Conservation (phyloP, 2,888 invertebrate genomes). For the Acleris holmiana region DNA sequence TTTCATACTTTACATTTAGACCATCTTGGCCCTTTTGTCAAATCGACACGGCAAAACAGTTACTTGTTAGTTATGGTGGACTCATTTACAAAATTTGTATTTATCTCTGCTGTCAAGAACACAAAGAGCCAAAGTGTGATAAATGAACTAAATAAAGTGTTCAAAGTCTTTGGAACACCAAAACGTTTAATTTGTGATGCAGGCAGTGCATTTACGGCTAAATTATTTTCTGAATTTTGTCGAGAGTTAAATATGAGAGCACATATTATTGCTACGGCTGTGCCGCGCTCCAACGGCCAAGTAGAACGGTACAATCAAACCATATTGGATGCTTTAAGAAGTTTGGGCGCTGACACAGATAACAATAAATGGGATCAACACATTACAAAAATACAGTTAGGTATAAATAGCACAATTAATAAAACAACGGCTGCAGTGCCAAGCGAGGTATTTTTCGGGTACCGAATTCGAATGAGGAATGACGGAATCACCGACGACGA, state of each 20-base stretch:
- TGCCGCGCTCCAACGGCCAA: background rate
- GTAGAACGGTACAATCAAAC: background rate
- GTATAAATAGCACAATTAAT: background rate
- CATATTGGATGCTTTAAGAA: background rate
- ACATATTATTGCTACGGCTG: background rate
- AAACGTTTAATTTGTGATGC: background rate
- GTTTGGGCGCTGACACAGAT: background rate
- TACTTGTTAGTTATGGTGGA: background rate
- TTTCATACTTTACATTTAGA: background rate
- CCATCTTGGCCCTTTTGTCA: background rate
- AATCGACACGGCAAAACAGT: background rate
- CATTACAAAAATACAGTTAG: background rate
- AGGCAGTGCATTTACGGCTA: background rate
- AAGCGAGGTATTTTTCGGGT: conserved; percentile 1
- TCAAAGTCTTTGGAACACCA: background rate
- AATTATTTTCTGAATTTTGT: background rate
- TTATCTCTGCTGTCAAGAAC: background rate
- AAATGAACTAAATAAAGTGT: background rate
- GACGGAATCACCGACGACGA: conserved; percentile 6
- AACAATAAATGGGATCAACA: background rate
- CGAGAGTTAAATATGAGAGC: background rate
- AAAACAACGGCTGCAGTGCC: background rate
- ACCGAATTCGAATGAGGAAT: background rate
- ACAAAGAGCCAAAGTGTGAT: background rate
- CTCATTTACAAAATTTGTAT: background rate